phyloP scores from a whole-genome alignment of 2,113 vertebrate genomes.

The Podarcis muralis region DNA sequence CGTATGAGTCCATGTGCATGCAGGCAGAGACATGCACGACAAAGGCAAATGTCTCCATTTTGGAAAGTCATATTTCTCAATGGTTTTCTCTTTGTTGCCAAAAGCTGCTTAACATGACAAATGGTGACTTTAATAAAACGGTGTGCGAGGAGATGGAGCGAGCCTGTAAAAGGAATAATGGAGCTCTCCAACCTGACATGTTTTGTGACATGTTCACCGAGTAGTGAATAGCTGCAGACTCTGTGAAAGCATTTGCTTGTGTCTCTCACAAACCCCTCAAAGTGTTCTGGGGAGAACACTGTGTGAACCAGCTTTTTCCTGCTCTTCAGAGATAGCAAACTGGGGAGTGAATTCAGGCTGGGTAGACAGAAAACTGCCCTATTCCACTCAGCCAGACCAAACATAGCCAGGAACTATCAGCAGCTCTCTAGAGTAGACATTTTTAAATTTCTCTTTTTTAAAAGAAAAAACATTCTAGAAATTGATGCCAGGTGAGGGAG shows the following conservation, averaged over 20 bases:
- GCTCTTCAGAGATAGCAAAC: not conserved
- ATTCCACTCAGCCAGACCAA: too few relatives aligned
- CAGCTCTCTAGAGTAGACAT: not conserved
- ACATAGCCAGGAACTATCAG: not conserved
- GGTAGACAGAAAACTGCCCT: not conserved
- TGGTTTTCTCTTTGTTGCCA: slow-evolving; percentile 64
- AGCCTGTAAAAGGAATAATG: slow-evolving; percentile 32
- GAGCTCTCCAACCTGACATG: slow-evolving; percentile 1
- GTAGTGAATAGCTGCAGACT: slow-evolving; percentile 14
- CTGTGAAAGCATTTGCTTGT: not conserved
- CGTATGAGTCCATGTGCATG: not conserved
- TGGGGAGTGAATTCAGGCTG: not conserved
- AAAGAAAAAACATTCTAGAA: not conserved
- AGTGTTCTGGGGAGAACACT: not conserved
- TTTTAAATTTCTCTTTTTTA: too few relatives aligned
- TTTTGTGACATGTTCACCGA: not conserved
- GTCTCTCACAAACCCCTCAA: not conserved
- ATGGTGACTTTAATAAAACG: slow-evolving; percentile 51
- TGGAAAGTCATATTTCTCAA: slow-evolving; percentile 55
- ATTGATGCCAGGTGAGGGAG: too few relatives aligned
- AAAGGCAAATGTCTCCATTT: slow-evolving; percentile 60
- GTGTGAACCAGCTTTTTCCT: not conserved
- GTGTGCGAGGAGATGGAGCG: slow-evolving; percentile 31
- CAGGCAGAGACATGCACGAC: too few relatives aligned
- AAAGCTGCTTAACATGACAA: slow-evolving; percentile 74